phyloP scores from a whole-genome alignment of 2,113 vertebrate genomes.

The Neodon shergylaensis region DNA sequence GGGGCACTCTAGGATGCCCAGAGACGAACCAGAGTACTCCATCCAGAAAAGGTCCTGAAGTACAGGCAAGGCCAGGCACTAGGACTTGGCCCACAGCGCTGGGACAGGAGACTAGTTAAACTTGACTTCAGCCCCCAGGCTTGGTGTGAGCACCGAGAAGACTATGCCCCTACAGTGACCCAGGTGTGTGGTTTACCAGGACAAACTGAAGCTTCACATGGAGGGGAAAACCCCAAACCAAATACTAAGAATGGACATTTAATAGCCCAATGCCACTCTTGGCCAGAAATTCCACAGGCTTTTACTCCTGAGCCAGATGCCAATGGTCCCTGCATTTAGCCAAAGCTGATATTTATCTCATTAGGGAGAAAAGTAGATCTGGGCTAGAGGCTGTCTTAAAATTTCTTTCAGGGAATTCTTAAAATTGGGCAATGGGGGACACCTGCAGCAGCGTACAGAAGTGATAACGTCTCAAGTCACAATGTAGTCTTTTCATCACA shows the following conservation, averaged over 20 bases:
- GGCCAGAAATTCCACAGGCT: not conserved
- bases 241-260: not conserved
- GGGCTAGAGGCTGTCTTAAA: not conserved
- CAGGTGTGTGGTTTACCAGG: fast-evolving
- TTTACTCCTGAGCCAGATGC: not conserved
- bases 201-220: not conserved
- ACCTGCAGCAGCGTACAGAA: not conserved
- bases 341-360: not conserved
- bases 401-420: not conserved
- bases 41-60: not conserved
- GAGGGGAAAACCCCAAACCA: not conserved
- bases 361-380: fast-evolving
- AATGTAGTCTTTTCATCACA: not conserved
- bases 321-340: not conserved
- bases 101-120: not conserved
- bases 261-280: too few relatives aligned
- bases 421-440: not conserved
- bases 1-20: not conserved
- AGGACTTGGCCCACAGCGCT: not conserved
- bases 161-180: not conserved
- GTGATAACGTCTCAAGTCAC: not conserved
- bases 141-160: fast-evolving
- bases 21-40: not conserved
- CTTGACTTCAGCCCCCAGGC: not conserved
- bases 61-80: not conserved